phyloP scores from a whole-genome alignment of 2,888 invertebrate species.

The Lacanobia oleracea region DNA sequence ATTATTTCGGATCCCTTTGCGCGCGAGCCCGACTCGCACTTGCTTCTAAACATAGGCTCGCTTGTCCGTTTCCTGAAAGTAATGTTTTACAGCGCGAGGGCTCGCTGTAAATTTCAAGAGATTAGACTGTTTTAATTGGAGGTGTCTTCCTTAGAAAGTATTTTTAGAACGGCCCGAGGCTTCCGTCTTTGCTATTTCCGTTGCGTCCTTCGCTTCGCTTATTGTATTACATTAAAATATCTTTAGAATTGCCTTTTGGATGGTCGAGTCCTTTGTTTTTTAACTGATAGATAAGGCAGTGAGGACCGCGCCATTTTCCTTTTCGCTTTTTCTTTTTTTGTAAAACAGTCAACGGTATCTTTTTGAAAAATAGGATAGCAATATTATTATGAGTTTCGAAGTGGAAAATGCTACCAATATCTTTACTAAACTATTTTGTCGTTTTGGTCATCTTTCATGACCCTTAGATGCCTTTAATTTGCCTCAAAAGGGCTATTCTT shows the following conservation, averaged over 20 bases:
- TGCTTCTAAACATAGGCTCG: neutral
- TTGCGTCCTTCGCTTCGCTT: slow-evolving; percentile 17
- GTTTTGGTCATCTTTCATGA: neutral
- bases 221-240: slow-evolving; percentile 40
- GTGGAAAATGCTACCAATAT: neutral
- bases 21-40: no score
- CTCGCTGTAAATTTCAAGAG: slow-evolving; percentile 42
- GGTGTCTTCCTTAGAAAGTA: slow-evolving; percentile 22
- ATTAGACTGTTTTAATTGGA: slow-evolving; percentile 53
- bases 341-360: neutral
- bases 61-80: slow-evolving; percentile 26
- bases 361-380: neutral
- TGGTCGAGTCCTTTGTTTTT: slow-evolving; percentile 6
- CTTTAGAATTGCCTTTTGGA: slow-evolving; percentile 13
- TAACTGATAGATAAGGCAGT: neutral
- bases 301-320: neutral
- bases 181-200: slow-evolving; percentile 27
- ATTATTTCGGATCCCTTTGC: no score
- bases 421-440: neutral
- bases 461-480: no score
- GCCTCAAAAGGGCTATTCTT: no score
- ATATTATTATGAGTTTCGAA: neutral
- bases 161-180: slow-evolving; percentile 23
- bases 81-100: slow-evolving; percentile 41
- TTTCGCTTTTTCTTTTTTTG: neutral